Evolutionary conservation across 2,113 vertebrate species (phyloP), one percentile per base, ranked within the genome.

Genomic region (Halichoerus grypus): DNA sequence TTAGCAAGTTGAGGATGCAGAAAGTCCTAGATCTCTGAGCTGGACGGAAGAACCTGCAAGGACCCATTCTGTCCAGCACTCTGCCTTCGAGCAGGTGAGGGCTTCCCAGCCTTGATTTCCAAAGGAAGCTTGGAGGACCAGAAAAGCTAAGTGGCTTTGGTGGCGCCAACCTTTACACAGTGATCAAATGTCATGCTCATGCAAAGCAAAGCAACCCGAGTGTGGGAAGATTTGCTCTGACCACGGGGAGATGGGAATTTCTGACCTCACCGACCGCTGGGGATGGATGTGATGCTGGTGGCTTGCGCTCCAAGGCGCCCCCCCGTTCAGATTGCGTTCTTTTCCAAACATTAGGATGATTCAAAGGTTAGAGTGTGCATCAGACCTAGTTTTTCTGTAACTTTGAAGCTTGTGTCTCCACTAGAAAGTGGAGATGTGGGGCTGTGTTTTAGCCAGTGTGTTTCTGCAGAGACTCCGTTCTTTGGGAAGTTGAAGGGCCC

Each of bases 361-460:
- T 51, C 28, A 22, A 65, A 76, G 42, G 33, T 21, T 36, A 39
- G 81, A 22, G 28, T 65, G 42, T 5, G 4, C 28, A 4, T 31
- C 63, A 24, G 49, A 42, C 22, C 21, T 63, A 3, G 46, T 51
- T 51, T 42, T 42, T 39, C 86, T 15, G 16, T 85, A 7, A 63
- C 16, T 33, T 55, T 53, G 49, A 18, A 61, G 53, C 28, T 26
- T 14, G 10, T 72, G 31, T 72, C 31, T 92, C 31, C 67, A 1
- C 57, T 33, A 33, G 46, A 9, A 67, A 72, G 69, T 67, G 57
- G 71, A 55, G 21, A 39, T 49, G 59, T 4, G 8, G 57, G n/a
- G 39, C 12, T 26, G 9, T 1, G 46, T 14, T 61, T 74, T 55
- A 46, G 46, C 19, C 4, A 1, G 0, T 0, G 10, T 19, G 39